Base-by-base conservation (phyloP, 2,888 invertebrate genomes). In the Panzeria rudis region DNA sequence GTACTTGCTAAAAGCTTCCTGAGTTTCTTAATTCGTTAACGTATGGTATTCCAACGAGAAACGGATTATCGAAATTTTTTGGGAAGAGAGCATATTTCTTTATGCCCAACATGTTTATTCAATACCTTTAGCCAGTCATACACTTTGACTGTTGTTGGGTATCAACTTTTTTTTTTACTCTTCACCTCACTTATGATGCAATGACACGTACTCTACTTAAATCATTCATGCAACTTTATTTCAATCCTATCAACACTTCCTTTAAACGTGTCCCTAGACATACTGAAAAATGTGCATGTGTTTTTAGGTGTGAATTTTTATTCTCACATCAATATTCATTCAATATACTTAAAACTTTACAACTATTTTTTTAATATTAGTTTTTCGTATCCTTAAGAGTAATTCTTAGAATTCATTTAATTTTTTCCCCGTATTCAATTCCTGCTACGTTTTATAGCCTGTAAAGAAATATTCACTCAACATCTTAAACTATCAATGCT, bases 341-440 rank as follows among this genome's bases (percentile, higher is more conserved):
- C 38, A 72, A 59, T 72, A 72, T 66, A 73, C 73, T 59, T 38
- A 47, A 25, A 44, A 72, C 56, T 79, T 71, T 62, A 35, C 29
- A 69, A 64, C 54, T 62, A 62, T 52, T 47, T 61, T 59, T 52
- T 52, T 13, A 3, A 17, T 6, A 2, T 56, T 2, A 25, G 6
- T 54, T 52, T 29, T 17, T 29, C 15, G 20, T 35, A 52, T 25
- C 8, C 17, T 17, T 62, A 73, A 38, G 13, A 52, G 13, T 15
- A 32, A 11, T 50, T 44, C 11, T 29, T 41, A 38, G 25, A 41
- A 41, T 44, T 56, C 15, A 13, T 41, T 62, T 29, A 11, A 41
- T 9, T 17, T 29, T 54, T 38, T 68, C 23, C 20, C 20, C n/a
- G 8, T 66, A 64, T 17, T 35, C 20, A 50, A 52, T 38, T 41